These are phyloP conservation scores for Portevinia maculata DNA, from an alignment of 2,888 invertebrate species.

Conservation along the genomic window DNA sequence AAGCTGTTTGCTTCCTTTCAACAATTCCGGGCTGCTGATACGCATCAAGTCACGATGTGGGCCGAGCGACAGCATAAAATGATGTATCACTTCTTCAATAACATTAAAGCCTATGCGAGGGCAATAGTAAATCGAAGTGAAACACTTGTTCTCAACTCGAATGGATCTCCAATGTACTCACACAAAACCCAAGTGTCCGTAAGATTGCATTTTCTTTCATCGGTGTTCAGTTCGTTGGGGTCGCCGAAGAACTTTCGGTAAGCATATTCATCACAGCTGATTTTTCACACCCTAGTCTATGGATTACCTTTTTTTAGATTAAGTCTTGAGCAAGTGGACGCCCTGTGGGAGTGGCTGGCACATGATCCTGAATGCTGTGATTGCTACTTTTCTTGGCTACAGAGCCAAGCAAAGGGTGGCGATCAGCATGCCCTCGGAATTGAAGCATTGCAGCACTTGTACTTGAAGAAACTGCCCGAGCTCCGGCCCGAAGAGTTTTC, in stretches of 20 bases:
- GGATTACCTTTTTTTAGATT: slow-evolving; percentile 83
- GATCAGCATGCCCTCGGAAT: slow-evolving; percentile 95
- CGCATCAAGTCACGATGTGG: slow-evolving; percentile 95
- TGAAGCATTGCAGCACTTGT: slow-evolving; percentile 93
- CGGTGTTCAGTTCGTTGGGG: slow-evolving; percentile 94
- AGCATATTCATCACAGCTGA: slow-evolving; percentile 65
- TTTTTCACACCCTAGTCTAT: not conserved
- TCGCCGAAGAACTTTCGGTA: slow-evolving; percentile 94
- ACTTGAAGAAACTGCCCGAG: slow-evolving; percentile 94
- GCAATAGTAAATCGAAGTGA: slow-evolving; percentile 80
- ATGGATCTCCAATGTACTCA: slow-evolving; percentile 84
- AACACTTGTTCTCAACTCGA: slow-evolving; percentile 77
- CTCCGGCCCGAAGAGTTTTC: slow-evolving; percentile 94
- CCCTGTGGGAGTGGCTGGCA: slow-evolving; percentile 95
- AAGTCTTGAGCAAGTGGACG: slow-evolving; percentile 94
- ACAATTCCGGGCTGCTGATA: slow-evolving; percentile 93
- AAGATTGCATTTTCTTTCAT: slow-evolving; percentile 94
- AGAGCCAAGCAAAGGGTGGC: slow-evolving; percentile 95
- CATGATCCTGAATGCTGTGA: slow-evolving; percentile 93
- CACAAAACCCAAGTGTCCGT: slow-evolving; percentile 96
- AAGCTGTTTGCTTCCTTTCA: slow-evolving; percentile 96
- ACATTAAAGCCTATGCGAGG: slow-evolving; percentile 89
- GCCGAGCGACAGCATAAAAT: slow-evolving; percentile 95
- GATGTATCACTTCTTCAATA: slow-evolving; percentile 96
- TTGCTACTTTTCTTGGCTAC: slow-evolving; percentile 96